These are phyloP conservation scores for Rhagophthalmus giganteus DNA, from an alignment of 2,888 invertebrate species.

Conservation along the genomic window DNA sequence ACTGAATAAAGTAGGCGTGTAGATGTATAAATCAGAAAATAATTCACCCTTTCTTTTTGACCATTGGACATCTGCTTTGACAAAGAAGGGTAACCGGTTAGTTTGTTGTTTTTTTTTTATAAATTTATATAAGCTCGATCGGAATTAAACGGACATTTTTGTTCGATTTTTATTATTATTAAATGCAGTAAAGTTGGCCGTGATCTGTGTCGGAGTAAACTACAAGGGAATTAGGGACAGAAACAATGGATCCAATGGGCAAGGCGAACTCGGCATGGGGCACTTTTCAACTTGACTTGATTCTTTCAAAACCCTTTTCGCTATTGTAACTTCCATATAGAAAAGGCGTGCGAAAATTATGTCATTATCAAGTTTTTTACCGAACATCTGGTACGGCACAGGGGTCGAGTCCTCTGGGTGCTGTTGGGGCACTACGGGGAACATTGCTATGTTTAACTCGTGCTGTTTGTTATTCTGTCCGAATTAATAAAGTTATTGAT, in stretches of 20 bases:
- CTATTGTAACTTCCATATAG: conserved; percentile 45
- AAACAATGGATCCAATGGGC: conserved; percentile 34
- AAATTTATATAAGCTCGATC: conserved; percentile 1
- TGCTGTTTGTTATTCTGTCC: conserved; percentile 29
- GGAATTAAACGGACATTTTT: neutral
- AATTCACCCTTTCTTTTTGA: conserved; percentile 26
- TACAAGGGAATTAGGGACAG: conserved; percentile 17
- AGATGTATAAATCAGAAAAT: conserved; percentile 20
- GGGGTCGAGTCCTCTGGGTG: conserved; percentile 25
- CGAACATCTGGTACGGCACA: conserved; percentile 40
- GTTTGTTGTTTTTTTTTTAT: neutral
- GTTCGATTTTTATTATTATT: conserved; percentile 3
- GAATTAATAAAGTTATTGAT: conserved; percentile 30
- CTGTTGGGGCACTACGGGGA: conserved; percentile 38
- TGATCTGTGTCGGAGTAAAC: neutral
- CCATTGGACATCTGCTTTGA: conserved; percentile 24
- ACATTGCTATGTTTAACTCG: conserved; percentile 32
- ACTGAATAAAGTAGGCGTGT: conserved; percentile 29
- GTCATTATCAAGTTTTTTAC: conserved; percentile 45
- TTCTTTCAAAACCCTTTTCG: conserved; percentile 40
- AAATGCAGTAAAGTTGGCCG: neutral
- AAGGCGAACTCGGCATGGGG: conserved; percentile 38
- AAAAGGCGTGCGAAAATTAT: conserved; percentile 51
- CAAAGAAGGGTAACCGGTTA: conserved; percentile 2
- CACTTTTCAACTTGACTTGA: conserved; percentile 42